Percentiles rank a stretch among this genome's conserved stretches.
phyloP scores from a whole-genome alignment of 2,113 vertebrate genomes.

The Progne subis region DNA sequence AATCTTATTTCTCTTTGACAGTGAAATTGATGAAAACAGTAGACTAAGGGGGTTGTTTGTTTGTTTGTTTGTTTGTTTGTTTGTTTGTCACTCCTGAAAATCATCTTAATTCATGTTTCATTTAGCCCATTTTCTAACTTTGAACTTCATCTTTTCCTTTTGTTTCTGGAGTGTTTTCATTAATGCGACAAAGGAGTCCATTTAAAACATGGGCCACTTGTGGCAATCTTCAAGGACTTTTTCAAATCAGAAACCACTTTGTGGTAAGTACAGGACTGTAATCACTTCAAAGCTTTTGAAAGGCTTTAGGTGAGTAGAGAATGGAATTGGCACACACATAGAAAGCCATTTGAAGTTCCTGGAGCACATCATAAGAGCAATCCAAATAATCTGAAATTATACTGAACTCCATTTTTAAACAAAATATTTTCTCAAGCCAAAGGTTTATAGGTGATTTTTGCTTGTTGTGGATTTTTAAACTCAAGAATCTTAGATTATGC shows the following conservation, averaged over 20 bases:
- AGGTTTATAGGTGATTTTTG: background rate
- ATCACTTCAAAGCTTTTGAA: conserved; percentile 65
- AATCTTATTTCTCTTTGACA: background rate
- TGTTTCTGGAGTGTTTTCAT: conserved; percentile 10
- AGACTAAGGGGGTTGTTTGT: background rate
- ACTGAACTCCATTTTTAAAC: background rate
- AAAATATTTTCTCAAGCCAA: background rate
- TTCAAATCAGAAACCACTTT: conserved; percentile 36
- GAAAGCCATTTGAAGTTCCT: conserved; percentile 30
- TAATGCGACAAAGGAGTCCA: background rate
- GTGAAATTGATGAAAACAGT: background rate
- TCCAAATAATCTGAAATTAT: conserved; percentile 10
- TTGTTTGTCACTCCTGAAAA: background rate
- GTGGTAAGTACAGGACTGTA: background rate
- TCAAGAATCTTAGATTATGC: background rate
- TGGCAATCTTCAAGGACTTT: conserved; percentile 22
- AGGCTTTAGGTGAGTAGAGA: conserved; percentile 28
- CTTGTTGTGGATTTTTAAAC: background rate
- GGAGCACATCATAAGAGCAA: conserved; percentile 30
- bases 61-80: background rate
- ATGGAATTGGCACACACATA: background rate
- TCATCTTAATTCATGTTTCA: background rate
- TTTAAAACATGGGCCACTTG: background rate
- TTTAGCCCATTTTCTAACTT: background rate
- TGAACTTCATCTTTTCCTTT: background rate